phyloP scores from a whole-genome alignment of 2,888 invertebrate genomes.

The Ernsta delagoae region DNA sequence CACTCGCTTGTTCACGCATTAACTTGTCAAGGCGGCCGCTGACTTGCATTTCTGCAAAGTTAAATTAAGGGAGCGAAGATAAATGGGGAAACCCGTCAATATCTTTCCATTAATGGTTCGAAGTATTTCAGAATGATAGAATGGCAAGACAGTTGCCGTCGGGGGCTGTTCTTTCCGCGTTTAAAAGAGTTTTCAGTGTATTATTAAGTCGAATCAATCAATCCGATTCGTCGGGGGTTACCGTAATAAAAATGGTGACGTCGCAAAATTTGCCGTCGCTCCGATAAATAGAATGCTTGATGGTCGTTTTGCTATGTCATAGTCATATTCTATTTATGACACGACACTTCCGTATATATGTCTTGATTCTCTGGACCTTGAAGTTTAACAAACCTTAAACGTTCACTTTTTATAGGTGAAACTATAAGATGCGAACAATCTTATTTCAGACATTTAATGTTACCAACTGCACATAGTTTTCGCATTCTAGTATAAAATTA shows the following conservation, averaged over 20 bases:
- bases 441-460: too few species aligned
- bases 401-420: too few species aligned
- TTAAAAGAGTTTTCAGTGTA: conserved; percentile 29
- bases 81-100: conserved; percentile 49
- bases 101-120: conserved; percentile 44
- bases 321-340: not conserved
- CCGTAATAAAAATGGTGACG: conserved; percentile 36
- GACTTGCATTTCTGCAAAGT: conserved; percentile 49
- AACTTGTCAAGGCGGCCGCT: conserved; percentile 43
- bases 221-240: conserved; percentile 26
- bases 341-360: not conserved
- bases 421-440: too few species aligned
- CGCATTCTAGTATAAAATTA: too few species aligned
- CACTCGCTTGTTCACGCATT: conserved; percentile 39
- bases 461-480: too few species aligned
- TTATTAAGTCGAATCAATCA: conserved; percentile 35
- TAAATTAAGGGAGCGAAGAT: conserved; percentile 49
- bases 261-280: conserved; percentile 2
- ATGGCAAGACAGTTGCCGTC: conserved; percentile 34
- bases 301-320: conserved; percentile 19
- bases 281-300: not conserved
- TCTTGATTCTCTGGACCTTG: too few species aligned
- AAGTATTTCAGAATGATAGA: conserved; percentile 38
- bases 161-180: conserved; percentile 5
- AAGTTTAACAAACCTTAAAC: too few species aligned